Conservation (phyloP, 2,797 vertebrate species). For the Pseudopleuronectes americanus region DNA sequence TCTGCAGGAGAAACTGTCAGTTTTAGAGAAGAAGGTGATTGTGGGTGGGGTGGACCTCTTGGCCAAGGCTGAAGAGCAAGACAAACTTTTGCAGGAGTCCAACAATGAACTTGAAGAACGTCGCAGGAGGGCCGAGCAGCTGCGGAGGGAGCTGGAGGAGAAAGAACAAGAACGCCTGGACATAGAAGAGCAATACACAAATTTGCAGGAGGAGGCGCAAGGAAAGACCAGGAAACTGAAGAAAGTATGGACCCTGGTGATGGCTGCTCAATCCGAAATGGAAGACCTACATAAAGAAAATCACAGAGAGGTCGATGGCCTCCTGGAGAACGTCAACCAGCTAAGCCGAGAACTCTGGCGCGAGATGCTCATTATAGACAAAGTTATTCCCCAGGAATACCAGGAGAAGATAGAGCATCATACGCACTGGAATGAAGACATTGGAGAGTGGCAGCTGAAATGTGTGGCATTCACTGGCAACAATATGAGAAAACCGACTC, state of each 20-base stretch:
- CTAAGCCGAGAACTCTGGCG: slow-evolving; percentile 96
- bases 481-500: slow-evolving; percentile 99
- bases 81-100: slow-evolving; percentile 97
- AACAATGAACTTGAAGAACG: slow-evolving; percentile 96
- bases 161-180: slow-evolving; percentile 99
- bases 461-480: slow-evolving; percentile 99
- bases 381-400: slow-evolving; percentile 98
- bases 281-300: slow-evolving; percentile 98
- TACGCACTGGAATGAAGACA: slow-evolving; percentile 99
- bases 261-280: slow-evolving; percentile 99
- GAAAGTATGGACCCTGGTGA: slow-evolving; percentile 99
- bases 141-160: slow-evolving; percentile 96
- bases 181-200: slow-evolving; percentile 99
- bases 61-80: slow-evolving; percentile 98
- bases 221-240: slow-evolving; percentile 99
- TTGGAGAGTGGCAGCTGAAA: slow-evolving; percentile 99
- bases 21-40: slow-evolving; percentile 97
- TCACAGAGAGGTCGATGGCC: slow-evolving; percentile 96
- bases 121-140: slow-evolving; percentile 92
- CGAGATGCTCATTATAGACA: slow-evolving; percentile 98
- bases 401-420: slow-evolving; percentile 99
- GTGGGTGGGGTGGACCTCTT: slow-evolving; percentile 98
- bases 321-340: slow-evolving; percentile 97
- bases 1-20: slow-evolving; percentile 92
- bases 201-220: slow-evolving; percentile 97